Evolutionary conservation across 2,888 invertebrate genomes (phyloP).

Genomic region (Selenia dentaria): DNA sequence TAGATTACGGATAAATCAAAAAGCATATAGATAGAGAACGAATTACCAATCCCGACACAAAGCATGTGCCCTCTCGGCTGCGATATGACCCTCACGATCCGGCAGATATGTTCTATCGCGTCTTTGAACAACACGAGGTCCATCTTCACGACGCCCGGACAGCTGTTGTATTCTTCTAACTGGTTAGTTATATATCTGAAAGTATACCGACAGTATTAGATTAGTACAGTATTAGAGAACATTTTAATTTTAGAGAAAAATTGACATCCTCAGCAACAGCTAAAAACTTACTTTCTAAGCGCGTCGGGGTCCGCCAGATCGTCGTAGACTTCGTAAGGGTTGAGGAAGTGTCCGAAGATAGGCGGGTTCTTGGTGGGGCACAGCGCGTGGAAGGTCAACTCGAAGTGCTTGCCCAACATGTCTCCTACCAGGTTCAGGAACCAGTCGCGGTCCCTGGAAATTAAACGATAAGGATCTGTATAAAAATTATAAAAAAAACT

Average conservation of each 20-base stretch:
- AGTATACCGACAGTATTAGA: too few species aligned
- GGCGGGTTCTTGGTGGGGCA: constrained; percentile 89
- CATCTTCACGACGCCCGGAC: constrained; percentile 91
- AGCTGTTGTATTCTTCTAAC: constrained; percentile 91
- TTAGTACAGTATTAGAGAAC: too few species aligned
- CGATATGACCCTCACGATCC: constrained; percentile 92
- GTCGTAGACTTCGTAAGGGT: constrained; percentile 91
- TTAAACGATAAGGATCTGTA: too few species aligned
- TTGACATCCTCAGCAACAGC: too few species aligned
- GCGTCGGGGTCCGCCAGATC: constrained; percentile 87
- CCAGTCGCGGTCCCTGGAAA: constrained; percentile 91
- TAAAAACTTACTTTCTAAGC: constrained; percentile 58
- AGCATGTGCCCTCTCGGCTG: constrained; percentile 93
- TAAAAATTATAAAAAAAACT: too few species aligned
- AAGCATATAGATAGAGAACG: too few species aligned
- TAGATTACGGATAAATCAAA: too few species aligned
- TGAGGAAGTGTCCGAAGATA: constrained; percentile 92
- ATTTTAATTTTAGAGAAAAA: too few species aligned
- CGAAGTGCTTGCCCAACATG: constrained; percentile 91
- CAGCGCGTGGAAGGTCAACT: constrained; percentile 90
- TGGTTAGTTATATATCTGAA: constrained; percentile 79
- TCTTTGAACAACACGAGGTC: constrained; percentile 94
- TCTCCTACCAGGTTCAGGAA: constrained; percentile 89
- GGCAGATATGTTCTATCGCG: constrained; percentile 93
- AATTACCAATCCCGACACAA: constrained; percentile 90